Base-by-base conservation (phyloP, 2,888 invertebrate species). In the Diadromus collaris region DNA sequence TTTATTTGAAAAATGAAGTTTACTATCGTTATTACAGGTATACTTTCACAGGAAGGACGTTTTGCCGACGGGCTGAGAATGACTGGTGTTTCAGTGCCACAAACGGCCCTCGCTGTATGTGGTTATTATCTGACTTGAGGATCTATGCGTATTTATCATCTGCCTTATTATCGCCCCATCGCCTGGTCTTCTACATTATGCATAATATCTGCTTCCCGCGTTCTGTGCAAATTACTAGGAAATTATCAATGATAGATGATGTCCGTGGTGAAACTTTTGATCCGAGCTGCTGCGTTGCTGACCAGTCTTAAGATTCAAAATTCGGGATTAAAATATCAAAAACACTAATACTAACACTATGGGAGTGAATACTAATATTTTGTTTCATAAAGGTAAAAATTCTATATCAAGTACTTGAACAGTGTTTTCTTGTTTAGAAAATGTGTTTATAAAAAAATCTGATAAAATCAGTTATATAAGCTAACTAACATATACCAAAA, bases 221-320 rank as follows among this genome's bases (percentile, higher is more conserved):
- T 6, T 48, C 27, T 27, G 38, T 29, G 41, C 13, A 60, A 71
- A 61, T 61, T 48, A 51, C 64, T 21, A 19, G 64, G 48, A 32
- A 19, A 48, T 48, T 10, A 48, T 48, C 29, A 48, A 3, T 19
- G 32, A 64, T 64, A 46, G 13, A 64, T 29, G 27, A 29, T 51
- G 9, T 21, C 24, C 9, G 7, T 24, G 24, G 21, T 19, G 21
- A 21, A 51, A 10, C 48, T 51, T 51, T 51, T 19, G 48, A 24
- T 21, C 21, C 21, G 19, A 21, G 48, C 24, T 10, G 21, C 24
- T 10, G 10, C 9, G 24, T 4, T 38, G 5, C 38, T 38, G 38
- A 16, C 38, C 1, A 16, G 16, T 38, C 38, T n/a, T n/a, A n/a
- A n/a, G n/a, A n/a, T n/a, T n/a, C n/a, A n/a, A n/a, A n/a, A n/a